Percentiles rank a stretch among this genome's conserved stretches.
phyloP scores from a whole-genome alignment of 2,888 invertebrate species.

The Drosophila paramelanica region DNA sequence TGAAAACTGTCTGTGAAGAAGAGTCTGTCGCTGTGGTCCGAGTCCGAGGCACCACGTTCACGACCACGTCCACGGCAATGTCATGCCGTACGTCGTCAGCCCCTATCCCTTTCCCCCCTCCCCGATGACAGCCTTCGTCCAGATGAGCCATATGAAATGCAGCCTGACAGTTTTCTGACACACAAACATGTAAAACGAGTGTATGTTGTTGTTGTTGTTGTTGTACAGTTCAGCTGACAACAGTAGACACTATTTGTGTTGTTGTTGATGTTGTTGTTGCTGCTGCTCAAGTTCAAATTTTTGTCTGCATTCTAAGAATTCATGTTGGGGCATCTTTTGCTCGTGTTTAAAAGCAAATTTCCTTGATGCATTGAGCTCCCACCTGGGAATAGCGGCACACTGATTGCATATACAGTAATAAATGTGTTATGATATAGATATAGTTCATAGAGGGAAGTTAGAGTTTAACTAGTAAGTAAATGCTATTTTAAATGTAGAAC shows the following conservation, averaged over 20 bases:
- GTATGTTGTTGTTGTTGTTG: slow-evolving; percentile 22
- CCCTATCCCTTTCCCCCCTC: not conserved
- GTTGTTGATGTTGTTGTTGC: slow-evolving; percentile 15
- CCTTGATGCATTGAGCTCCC: not conserved
- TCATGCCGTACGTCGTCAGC: slow-evolving; percentile 19
- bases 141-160: slow-evolving; percentile 71
- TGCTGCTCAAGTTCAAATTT: slow-evolving; percentile 37
- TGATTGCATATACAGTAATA: not conserved
- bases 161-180: slow-evolving; percentile 76
- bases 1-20: slow-evolving; percentile 78
- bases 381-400: not conserved
- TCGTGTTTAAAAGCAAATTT: slow-evolving; percentile 9
- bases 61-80: slow-evolving; percentile 52
- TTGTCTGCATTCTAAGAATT: slow-evolving; percentile 14
- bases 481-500: too few species aligned
- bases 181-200: slow-evolving; percentile 37
- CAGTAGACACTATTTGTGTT: slow-evolving; percentile 35
- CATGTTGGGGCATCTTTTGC: slow-evolving; percentile 12
- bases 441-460: not conserved
- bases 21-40: slow-evolving; percentile 54
- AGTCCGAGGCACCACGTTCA: slow-evolving; percentile 49
- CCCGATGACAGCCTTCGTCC: slow-evolving; percentile 54
- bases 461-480: not conserved
- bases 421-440: not conserved
- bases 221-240: slow-evolving; percentile 52